phyloP scores from a whole-genome alignment of 2,888 invertebrate genomes.

The Ctenicera cuprea region DNA sequence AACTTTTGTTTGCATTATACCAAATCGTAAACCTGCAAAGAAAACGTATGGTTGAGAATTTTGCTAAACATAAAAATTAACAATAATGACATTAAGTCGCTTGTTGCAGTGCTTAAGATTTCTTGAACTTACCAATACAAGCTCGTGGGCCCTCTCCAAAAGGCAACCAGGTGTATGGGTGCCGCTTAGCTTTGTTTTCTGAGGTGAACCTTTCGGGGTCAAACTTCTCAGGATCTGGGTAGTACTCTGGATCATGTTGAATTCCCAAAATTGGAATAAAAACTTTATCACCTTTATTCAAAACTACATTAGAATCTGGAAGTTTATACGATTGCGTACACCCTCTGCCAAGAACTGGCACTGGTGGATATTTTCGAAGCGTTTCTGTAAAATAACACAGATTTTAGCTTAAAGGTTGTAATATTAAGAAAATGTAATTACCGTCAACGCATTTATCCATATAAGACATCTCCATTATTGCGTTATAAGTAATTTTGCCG shows the following conservation, averaged over 20 bases:
- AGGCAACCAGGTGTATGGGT: constrained; percentile 74
- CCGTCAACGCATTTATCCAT: constrained; percentile 71
- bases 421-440: constrained; percentile 54
- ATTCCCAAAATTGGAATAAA: constrained; percentile 60
- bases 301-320: constrained; percentile 50
- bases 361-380: constrained; percentile 66
- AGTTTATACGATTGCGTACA: constrained; percentile 58
- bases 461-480: constrained; percentile 72
- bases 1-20: constrained; percentile 60
- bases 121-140: constrained; percentile 74
- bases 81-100: too few relatives aligned
- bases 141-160: constrained; percentile 77
- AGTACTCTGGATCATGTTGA: constrained; percentile 68
- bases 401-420: background rate
- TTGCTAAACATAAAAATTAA: too few relatives aligned
- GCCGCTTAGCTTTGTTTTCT: constrained; percentile 44
- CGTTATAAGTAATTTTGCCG: constrained; percentile 71
- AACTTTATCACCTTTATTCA: constrained; percentile 62
- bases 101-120: too few relatives aligned
- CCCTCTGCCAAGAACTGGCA: constrained; percentile 54
- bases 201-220: constrained; percentile 44
- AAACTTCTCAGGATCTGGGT: constrained; percentile 46
- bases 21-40: constrained; percentile 58
- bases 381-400: constrained; percentile 63
- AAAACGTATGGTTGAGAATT: background rate